A percentile compares a stretch with the other conserved stretches of the same genome.
Conservation (phyloP, 2,888 invertebrate genomes). For the Scaeva pyrastri region DNA sequence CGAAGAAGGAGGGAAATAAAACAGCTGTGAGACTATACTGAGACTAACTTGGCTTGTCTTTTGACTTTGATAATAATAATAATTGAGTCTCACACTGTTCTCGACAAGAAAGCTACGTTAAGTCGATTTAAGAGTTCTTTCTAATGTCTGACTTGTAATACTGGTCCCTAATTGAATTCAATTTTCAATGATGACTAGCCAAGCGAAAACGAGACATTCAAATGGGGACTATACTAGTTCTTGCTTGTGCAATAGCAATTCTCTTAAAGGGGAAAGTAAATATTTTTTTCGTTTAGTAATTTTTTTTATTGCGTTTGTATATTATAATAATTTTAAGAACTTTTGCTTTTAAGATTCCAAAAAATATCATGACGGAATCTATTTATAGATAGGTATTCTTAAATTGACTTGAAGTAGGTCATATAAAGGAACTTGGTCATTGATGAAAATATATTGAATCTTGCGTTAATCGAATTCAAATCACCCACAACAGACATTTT, state of each 20-base stretch:
- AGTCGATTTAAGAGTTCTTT: constrained; percentile 41
- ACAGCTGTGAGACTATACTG: constrained; percentile 5
- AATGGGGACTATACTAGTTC: neutral
- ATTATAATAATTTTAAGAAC: neutral
- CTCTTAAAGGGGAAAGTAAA: constrained; percentile 44
- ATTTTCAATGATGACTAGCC: constrained; percentile 40
- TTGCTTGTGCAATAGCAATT: constrained; percentile 47
- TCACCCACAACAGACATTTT: no score
- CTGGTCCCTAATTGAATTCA: constrained; percentile 41
- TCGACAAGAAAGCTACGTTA: constrained; percentile 1
- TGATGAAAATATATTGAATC: no score
- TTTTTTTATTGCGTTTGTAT: neutral
- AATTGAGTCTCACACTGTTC: constrained; percentile 24
- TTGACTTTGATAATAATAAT: constrained; percentile 44
- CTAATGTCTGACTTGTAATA: constrained; percentile 30
- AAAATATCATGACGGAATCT: no score
- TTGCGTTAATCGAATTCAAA: no score
- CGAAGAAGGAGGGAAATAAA: constrained; percentile 2
- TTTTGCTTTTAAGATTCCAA: no score
- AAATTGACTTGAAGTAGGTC: no score
- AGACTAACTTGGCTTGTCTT: constrained; percentile 10
- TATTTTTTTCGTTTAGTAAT: no score
- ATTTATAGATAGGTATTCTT: no score
- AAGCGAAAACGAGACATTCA: constrained; percentile 50
- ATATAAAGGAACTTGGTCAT: no score